A percentile compares a stretch with the other conserved stretches of the same genome.
Evolutionary conservation across 2,888 invertebrate species (phyloP).

Genomic region (Agrochola macilenta): DNA sequence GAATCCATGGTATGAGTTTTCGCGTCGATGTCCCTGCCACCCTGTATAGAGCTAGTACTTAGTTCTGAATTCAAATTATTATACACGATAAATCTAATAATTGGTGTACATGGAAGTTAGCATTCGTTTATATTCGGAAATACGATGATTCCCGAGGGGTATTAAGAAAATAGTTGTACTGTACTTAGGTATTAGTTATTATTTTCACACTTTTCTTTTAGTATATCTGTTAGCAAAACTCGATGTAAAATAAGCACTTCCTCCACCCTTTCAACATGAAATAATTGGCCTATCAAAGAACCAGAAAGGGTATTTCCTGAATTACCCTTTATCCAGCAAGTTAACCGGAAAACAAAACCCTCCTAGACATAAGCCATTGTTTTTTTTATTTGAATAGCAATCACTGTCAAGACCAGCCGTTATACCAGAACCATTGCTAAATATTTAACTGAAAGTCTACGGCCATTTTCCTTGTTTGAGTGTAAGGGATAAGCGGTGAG

Average conservation of each 20-base stretch:
- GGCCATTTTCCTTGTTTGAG: conserved; percentile 63
- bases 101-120: too few relatives aligned
- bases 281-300: conserved; percentile 9
- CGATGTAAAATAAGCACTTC: neutral
- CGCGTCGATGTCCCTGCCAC: too few relatives aligned
- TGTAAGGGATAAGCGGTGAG: conserved; percentile 19
- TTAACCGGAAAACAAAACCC: conserved; percentile 19
- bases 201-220: too few relatives aligned
- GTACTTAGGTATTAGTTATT: neutral
- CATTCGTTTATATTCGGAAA: too few relatives aligned
- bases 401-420: conserved; percentile 81
- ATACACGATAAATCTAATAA: too few relatives aligned
- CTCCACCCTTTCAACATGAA: neutral
- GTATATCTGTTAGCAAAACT: neutral
- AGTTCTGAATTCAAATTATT: too few relatives aligned
- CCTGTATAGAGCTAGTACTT: too few relatives aligned
- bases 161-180: too few relatives aligned
- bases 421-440: conserved; percentile 73
- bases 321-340: conserved; percentile 10
- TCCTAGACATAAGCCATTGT: conserved; percentile 50
- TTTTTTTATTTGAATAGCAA: conserved; percentile 78
- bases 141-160: too few relatives aligned
- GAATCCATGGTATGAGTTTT: too few relatives aligned
- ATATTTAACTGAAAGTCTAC: conserved; percentile 82
- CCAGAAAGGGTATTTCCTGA: conserved; percentile 14